phyloP scores from a whole-genome alignment of 2,113 vertebrate species.

The Sceloporus tristichus region DNA sequence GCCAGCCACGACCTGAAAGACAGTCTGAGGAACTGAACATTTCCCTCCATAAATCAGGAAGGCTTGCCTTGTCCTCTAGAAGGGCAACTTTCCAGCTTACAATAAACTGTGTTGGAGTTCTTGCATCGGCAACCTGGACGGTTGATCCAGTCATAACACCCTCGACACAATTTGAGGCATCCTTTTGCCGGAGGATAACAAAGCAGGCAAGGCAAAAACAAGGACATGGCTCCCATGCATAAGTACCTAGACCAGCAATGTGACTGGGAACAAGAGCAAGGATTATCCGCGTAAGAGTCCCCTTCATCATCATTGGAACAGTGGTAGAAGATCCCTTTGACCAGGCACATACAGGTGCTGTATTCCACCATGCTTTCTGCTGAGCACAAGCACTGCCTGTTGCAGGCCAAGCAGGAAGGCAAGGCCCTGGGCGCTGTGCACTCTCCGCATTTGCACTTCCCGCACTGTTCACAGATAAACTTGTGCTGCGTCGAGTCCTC shows the following conservation, averaged over 20 bases:
- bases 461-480: slow-evolving; percentile 95
- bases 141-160: slow-evolving; percentile 90
- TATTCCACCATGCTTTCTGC: slow-evolving; percentile 95
- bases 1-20: slow-evolving; percentile 77
- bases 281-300: slow-evolving; percentile 93
- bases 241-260: slow-evolving; percentile 96
- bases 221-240: slow-evolving; percentile 94
- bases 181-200: slow-evolving; percentile 95
- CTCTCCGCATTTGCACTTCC: slow-evolving; percentile 94
- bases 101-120: slow-evolving; percentile 98
- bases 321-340: slow-evolving; percentile 98
- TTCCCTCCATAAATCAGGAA: slow-evolving; percentile 85
- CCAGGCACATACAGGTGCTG: slow-evolving; percentile 96
- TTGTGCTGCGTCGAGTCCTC: slow-evolving; percentile 86
- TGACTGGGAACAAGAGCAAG: slow-evolving; percentile 94
- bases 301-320: slow-evolving; percentile 96
- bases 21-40: slow-evolving; percentile 58
- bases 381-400: slow-evolving; percentile 93
- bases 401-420: slow-evolving; percentile 92
- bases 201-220: slow-evolving; percentile 93
- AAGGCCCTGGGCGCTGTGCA: slow-evolving; percentile 92
- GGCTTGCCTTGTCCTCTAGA: slow-evolving; percentile 87
- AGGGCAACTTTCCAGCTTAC: slow-evolving; percentile 95
- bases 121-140: slow-evolving; percentile 96
- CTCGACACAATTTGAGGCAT: slow-evolving; percentile 89